These are phyloP conservation scores for Argyrosomus japonicus DNA, from an alignment of 2,113 vertebrate genomes.

Conservation along the genomic window DNA sequence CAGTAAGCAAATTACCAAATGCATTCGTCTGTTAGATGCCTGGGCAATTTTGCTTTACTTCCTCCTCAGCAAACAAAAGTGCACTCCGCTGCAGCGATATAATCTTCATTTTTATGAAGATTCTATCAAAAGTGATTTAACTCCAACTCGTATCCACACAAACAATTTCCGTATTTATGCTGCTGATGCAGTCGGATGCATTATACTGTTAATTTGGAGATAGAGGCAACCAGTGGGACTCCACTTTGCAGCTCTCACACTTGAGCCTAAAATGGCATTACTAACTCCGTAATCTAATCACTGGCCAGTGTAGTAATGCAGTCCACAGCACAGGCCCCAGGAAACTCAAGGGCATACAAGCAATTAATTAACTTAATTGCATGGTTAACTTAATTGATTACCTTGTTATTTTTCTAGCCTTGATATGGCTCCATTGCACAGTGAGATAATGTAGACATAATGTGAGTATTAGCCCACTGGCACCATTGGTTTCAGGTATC, in stretches of 20 bases:
- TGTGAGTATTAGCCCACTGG: constrained; percentile 64
- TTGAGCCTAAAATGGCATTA: constrained; percentile 68
- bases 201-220: constrained; percentile 51
- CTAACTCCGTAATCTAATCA: constrained; percentile 80
- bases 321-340: constrained; percentile 68
- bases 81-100: not conserved
- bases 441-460: constrained; percentile 74
- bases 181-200: constrained; percentile 20
- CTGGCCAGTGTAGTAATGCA: constrained; percentile 68
- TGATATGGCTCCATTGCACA: constrained; percentile 72
- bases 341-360: constrained; percentile 78
- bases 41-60: constrained; percentile 20
- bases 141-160: not conserved
- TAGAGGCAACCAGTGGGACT: constrained; percentile 62
- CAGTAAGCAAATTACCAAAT: constrained; percentile 33
- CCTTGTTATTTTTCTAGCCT: constrained; percentile 78
- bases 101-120: constrained; percentile 27
- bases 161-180: constrained; percentile 3
- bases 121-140: constrained; percentile 20
- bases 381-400: constrained; percentile 82
- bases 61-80: constrained; percentile 6
- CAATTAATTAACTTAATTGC: constrained; percentile 84
- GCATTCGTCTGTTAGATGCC: not conserved
- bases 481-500: constrained; percentile 60
- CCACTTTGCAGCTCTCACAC: constrained; percentile 67